A percentile compares a stretch with the other conserved stretches of the same genome.
These are phyloP conservation scores for Neocrepidodera transversa DNA, from an alignment of 2,888 invertebrate genomes.

Conservation along the genomic window DNA sequence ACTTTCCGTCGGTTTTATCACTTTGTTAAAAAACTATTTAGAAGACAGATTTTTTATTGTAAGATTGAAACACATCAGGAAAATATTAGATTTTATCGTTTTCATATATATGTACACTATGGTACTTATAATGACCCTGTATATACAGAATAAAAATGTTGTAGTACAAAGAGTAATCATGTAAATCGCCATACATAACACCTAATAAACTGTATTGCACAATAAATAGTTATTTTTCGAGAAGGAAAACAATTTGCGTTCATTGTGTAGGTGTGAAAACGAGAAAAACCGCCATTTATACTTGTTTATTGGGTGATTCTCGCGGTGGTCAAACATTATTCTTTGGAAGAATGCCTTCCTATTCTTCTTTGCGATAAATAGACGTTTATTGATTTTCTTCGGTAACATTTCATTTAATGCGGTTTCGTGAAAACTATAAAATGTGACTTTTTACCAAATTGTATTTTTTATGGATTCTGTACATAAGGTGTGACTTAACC, in stretches of 20 bases:
- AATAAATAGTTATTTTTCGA: conserved; percentile 35
- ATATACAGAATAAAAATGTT: conserved; percentile 21
- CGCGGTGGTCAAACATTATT: conserved; percentile 32
- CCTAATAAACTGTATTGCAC: conserved; percentile 35
- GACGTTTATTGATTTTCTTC: conserved; percentile 14
- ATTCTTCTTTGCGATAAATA: neutral
- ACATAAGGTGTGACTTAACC: too few relatives aligned
- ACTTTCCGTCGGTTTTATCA: too few relatives aligned
- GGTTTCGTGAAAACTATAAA: neutral
- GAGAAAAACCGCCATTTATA: conserved; percentile 38
- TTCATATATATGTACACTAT: too few relatives aligned
- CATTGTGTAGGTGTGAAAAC: conserved; percentile 39
- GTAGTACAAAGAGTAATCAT: conserved; percentile 30
- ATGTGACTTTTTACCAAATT: neutral
- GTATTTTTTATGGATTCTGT: too few relatives aligned
- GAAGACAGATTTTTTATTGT: too few relatives aligned
- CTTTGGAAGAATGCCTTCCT: conserved; percentile 11
- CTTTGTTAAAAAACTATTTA: too few relatives aligned
- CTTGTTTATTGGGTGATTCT: conserved; percentile 39
- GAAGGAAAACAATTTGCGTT: conserved; percentile 40
- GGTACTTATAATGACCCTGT: conserved; percentile 20
- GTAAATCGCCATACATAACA: conserved; percentile 36
- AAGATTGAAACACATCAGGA: too few relatives aligned
- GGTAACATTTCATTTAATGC: neutral
- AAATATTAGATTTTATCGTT: too few relatives aligned